Percentiles rank a stretch among this genome's conserved stretches.
phyloP scores from a whole-genome alignment of 1,140 invertebrate genomes.

The Cotesia vestalis region DNA sequence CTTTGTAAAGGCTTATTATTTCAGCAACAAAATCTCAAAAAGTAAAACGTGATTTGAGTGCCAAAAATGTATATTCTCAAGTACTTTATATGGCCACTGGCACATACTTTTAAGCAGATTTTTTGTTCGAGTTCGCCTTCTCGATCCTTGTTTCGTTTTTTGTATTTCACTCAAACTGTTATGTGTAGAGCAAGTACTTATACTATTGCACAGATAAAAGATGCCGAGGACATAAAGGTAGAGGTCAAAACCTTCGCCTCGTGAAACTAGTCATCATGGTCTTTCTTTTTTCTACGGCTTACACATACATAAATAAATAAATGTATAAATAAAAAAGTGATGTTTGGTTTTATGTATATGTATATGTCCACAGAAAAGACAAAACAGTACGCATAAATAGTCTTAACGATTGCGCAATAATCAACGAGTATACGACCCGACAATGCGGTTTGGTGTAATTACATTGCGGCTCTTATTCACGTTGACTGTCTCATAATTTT shows the following conservation, averaged over 20 bases:
- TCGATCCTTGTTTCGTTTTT: not conserved
- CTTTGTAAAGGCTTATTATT: too few relatives aligned
- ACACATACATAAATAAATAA: too few relatives aligned
- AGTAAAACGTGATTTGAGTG: too few relatives aligned
- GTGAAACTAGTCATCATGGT: not conserved
- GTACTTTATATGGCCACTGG: too few relatives aligned
- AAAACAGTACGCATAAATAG: too few relatives aligned
- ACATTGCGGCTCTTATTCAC: slow-evolving; percentile 12
- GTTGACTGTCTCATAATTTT: slow-evolving; percentile 13
- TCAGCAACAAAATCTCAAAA: too few relatives aligned
- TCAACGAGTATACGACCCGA: not conserved
- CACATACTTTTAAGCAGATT: too few relatives aligned
- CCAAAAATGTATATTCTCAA: too few relatives aligned
- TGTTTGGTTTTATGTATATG: not conserved
- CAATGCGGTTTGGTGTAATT: slow-evolving; percentile 8
- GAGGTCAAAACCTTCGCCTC: slow-evolving; percentile 14
- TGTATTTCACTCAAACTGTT: too few relatives aligned
- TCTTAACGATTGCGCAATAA: slow-evolving; percentile 5
- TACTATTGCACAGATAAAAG: slow-evolving; percentile 1
- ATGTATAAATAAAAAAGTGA: not conserved
- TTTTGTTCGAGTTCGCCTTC: not conserved
- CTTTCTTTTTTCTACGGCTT: not conserved
- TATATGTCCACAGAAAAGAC: not conserved
- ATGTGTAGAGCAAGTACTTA: too few relatives aligned
- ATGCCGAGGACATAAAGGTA: slow-evolving; percentile 8